Evolutionary conservation across 2,888 invertebrate species (phyloP), one percentile per base, ranked within the genome.

Genomic region (Poecilus cupreus): DNA sequence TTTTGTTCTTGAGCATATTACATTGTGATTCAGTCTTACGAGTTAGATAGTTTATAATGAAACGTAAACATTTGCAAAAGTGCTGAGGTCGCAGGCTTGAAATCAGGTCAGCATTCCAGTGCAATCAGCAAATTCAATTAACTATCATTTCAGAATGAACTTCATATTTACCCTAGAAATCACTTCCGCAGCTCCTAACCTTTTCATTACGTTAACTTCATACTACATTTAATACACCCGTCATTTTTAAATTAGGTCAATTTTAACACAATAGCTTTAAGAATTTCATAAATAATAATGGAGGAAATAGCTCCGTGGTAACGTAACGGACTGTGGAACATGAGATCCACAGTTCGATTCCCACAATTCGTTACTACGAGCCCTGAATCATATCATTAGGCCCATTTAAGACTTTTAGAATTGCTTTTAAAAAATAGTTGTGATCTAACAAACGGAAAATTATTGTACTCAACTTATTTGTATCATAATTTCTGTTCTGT

Each of bases 101-200:
- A 68, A 18, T 37, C 32, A 68, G 64, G 64, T 68, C 64, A 68
- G 13, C 37, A 68, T 37, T 68, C 37, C 37, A 37, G 13, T 68
- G 64, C 64, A 68, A 68, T 68, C 64, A 68, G 64, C 64, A 68
- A 68, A 68, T 68, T 68, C 32, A 37, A 37, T 68, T 68, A 68
- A 11, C 64, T 37, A 68, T 26, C 3, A 26, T 68, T 68, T 32
- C 18, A 51, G 13, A 3, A 16, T 68, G 64, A 16, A 68, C 64
- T 6, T 68, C 18, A 37, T 68, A 37, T 68, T 68, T 68, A 68
- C 64, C n/a, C 24, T 13, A n/a, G 5, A 60, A 51, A 26, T 60
- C 13, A 60, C 26, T 60, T 60, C 60, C 26, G 24, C 13, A 60
- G 13, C n/a, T 60, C 26, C 60, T 60, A 60, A 60, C 60, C 24